Percentiles rank a stretch among this genome's conserved stretches.
Conservation (phyloP, 2,113 vertebrate species). For the Illadopsis cleaveri region DNA sequence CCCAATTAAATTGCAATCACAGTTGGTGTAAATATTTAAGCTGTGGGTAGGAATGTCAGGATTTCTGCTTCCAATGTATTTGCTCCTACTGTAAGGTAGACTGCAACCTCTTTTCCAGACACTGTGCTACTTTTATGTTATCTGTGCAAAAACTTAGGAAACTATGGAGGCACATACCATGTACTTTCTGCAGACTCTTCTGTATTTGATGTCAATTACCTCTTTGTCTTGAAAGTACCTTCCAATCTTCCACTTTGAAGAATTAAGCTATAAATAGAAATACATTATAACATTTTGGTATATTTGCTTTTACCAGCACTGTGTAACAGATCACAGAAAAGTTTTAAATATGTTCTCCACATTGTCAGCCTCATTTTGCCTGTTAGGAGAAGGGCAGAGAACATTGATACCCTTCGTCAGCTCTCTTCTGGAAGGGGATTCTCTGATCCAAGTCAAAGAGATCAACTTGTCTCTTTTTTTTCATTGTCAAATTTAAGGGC, state of each 20-base stretch:
- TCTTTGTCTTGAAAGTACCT: not conserved
- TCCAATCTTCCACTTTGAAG: not conserved
- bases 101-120: not conserved
- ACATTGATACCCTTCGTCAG: not conserved
- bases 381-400: not conserved
- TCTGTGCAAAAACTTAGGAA: not conserved
- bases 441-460: not conserved
- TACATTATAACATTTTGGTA: not conserved
- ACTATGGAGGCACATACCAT: not conserved
- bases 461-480: not conserved
- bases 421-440: not conserved
- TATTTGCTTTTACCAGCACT: not conserved
- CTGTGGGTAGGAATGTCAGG: not conserved
- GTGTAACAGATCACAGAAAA: not conserved
- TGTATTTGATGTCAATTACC: not conserved
- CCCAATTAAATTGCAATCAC: not conserved
- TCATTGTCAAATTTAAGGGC: not conserved
- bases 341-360: not conserved
- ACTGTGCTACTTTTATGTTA: not conserved
- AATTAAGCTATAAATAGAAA: not conserved
- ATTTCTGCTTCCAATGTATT: not conserved
- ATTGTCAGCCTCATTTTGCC: not conserved
- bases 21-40: not conserved
- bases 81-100: not conserved
- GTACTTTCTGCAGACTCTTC: not conserved